Percentiles rank a stretch among this genome's conserved stretches.
Conservation (phyloP, 2,113 vertebrate genomes). For the Piliocolobus tephrosceles region DNA sequence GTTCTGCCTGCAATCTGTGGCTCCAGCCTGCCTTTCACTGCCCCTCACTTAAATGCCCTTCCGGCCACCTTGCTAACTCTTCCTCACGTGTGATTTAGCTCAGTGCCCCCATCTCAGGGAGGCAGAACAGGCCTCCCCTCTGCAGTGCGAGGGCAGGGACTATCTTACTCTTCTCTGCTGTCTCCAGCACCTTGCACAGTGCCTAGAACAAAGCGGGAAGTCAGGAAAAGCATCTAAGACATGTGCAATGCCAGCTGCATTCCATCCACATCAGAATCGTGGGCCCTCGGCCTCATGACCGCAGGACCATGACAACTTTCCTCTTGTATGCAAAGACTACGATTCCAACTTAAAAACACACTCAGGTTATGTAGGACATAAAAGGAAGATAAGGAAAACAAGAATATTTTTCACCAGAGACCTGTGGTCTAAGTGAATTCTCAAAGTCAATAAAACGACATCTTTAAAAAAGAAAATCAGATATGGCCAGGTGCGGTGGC, state of each 20-base stretch:
- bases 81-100: background rate
- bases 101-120: fast-evolving
- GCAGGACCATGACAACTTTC: background rate
- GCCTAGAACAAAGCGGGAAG: background rate
- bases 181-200: background rate
- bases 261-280: fast-evolving
- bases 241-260: background rate
- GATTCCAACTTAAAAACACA: background rate
- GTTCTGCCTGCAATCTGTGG: fast-evolving
- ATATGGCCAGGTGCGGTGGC: too few relatives aligned
- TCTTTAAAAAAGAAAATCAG: background rate
- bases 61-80: fast-evolving
- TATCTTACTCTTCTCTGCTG: background rate
- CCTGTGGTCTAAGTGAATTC: background rate
- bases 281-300: background rate
- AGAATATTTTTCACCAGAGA: background rate
- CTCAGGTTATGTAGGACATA: background rate
- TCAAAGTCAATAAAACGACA: background rate
- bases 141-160: fast-evolving
- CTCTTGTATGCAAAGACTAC: background rate
- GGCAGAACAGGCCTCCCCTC: background rate
- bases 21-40: fast-evolving
- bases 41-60: background rate
- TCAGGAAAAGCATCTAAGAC: background rate
- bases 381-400: background rate